Conservation (phyloP, 2,888 invertebrate species). For the Exephanes ischioxanthus region DNA sequence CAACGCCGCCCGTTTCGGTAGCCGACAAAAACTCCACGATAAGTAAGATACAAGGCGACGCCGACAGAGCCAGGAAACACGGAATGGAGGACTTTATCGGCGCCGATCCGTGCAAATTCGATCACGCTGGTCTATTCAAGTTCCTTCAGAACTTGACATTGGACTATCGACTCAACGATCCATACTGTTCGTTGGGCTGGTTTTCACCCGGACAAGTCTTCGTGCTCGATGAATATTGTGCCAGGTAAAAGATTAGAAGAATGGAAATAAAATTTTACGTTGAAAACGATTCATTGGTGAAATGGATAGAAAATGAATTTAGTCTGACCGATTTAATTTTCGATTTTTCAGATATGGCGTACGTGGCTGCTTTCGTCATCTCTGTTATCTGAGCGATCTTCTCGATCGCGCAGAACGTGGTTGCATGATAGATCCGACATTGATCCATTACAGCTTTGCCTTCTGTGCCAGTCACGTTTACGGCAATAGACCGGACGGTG, state of each 20-base stretch:
- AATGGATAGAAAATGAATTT: neutral
- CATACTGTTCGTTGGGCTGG: constrained; percentile 99
- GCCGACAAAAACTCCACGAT: constrained; percentile 94
- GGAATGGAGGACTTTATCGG: constrained; percentile 99
- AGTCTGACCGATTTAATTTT: neutral
- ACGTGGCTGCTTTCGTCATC: constrained; percentile 97
- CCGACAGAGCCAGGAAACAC: constrained; percentile 98
- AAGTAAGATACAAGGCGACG: constrained; percentile 96
- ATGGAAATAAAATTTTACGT: too few relatives aligned
- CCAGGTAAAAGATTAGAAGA: constrained; percentile 85
- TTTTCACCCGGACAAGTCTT: constrained; percentile 99
- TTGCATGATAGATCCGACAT: constrained; percentile 98
- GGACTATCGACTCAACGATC: constrained; percentile 98
- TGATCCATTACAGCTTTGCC: constrained; percentile 99
- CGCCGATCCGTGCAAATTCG: constrained; percentile 99
- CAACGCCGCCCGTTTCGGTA: constrained; percentile 96
- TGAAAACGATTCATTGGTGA: too few relatives aligned
- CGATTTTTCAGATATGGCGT: constrained; percentile 92
- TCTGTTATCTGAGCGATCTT: constrained; percentile 97
- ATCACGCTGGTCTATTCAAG: constrained; percentile 97
- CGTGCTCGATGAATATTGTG: constrained; percentile 99
- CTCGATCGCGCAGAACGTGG: constrained; percentile 97
- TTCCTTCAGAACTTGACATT: constrained; percentile 96
- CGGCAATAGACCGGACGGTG: constrained; percentile 99
- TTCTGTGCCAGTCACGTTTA: constrained; percentile 99